phyloP scores from a whole-genome alignment of 2,797 vertebrate genomes.

The Pangasius larnaudii region DNA sequence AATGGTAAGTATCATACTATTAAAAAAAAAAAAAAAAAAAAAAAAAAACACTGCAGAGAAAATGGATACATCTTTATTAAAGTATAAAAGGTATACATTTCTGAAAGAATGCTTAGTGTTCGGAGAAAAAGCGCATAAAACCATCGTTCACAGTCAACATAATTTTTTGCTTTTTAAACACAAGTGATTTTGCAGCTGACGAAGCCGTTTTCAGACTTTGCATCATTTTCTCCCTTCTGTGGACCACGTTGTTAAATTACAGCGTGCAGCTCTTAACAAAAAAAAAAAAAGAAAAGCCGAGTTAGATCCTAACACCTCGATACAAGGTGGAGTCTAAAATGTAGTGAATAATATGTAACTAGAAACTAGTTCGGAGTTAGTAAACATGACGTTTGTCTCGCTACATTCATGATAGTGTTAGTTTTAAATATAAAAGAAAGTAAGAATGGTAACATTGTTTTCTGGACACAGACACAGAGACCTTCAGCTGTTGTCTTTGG shows the following conservation, averaged over 20 bases:
- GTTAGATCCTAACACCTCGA: neutral
- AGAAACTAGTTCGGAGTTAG: constrained; percentile 31
- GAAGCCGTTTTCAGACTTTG: neutral
- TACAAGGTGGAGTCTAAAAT: constrained; percentile 30
- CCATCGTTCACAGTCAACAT: neutral
- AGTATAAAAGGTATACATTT: constrained; percentile 27
- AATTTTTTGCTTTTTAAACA: neutral
- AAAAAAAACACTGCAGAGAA: neutral
- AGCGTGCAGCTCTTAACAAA: neutral
- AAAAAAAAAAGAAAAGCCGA: neutral
- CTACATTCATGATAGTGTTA: constrained; percentile 19
- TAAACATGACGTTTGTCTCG: neutral
- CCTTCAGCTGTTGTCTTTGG: neutral
- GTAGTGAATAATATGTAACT: constrained; percentile 24
- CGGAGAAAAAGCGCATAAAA: neutral
- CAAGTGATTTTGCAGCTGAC: neutral
- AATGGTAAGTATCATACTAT: neutral
- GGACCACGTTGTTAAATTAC: neutral
- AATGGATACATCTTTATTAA: neutral
- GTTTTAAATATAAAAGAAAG: neutral
- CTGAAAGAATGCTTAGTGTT: neutral
- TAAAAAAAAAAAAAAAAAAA: rapidly evolving
- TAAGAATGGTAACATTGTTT: neutral
- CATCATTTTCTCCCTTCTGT: neutral
- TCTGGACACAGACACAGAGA: too few species aligned